Evolutionary conservation across 2,888 invertebrate genomes (phyloP).

Genomic region (Acrobeloides nanus): DNA sequence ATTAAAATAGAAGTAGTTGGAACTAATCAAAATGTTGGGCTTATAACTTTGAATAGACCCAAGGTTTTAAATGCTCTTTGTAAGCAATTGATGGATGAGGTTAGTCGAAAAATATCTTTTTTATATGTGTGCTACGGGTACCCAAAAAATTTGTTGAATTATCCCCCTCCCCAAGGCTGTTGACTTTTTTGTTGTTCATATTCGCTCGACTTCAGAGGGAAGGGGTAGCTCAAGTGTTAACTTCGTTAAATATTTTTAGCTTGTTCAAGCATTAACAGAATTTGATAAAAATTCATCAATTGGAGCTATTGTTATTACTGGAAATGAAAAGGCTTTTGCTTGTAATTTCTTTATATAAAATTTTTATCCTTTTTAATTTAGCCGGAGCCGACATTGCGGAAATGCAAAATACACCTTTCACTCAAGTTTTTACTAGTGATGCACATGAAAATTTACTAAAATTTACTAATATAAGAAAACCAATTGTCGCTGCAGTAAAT

Average conservation of each 20-base stretch:
- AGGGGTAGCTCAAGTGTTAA: no score
- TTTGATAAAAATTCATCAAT: slow-evolving; percentile 69
- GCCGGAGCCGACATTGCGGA: slow-evolving; percentile 33
- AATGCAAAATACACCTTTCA: no score
- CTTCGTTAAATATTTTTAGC: no score
- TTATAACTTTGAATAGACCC: slow-evolving; percentile 8
- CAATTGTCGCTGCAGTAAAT: slow-evolving; percentile 93
- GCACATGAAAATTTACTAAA: not conserved
- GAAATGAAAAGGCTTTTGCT: slow-evolving; percentile 69
- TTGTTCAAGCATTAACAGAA: slow-evolving; percentile 38
- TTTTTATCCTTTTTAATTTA: no score
- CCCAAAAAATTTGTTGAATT: no score
- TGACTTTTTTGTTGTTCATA: no score
- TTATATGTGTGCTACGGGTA: no score
- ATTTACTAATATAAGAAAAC: slow-evolving; percentile 64
- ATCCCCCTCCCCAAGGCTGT: no score
- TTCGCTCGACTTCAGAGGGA: no score
- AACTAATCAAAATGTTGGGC: slow-evolving; percentile 4
- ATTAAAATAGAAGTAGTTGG: slow-evolving; percentile 9
- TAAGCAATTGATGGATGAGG: not conserved
- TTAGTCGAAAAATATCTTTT: no score
- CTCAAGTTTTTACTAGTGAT: no score
- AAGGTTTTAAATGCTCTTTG: slow-evolving; percentile 7
- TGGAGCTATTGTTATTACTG: slow-evolving; percentile 82
- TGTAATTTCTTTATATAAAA: no score